Evolutionary conservation across 2,888 invertebrate genomes (phyloP), one percentile per base, ranked within the genome.

Genomic region (Sceliomorpha sp.): DNA sequence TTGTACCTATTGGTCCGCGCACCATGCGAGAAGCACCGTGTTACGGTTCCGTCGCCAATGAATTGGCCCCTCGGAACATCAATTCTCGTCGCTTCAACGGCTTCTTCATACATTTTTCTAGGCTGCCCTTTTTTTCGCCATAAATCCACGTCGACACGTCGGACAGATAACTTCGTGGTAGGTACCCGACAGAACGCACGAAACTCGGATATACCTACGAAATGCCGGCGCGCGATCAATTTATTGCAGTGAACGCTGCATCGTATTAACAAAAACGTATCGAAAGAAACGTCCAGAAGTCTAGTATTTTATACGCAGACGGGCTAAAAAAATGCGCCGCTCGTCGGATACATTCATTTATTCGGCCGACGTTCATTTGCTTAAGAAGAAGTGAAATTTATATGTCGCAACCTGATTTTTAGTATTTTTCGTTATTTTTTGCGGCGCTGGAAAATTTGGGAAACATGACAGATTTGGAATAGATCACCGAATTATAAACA

Each of bases 81-180:
- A 72, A 72, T 72, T 74, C 66, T 67, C 32, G 53, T 66, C 69
- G 69, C 17, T 36, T 48, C 62, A 39, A 59, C 50, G 40, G 58
- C 44, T 71, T 69, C 56, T 70, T 67, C 48, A 60, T 40, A 36
- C 60, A 56, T 73, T 74, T 73, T 74, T 73, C 59, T 56, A 29
- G 56, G 56, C 40, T 44, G 50, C 8, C 53, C 59, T 47, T 67
- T 72, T 72, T 63, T 68, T 69, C 70, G 48, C 53, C 72, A 73
- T 73, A 73, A 75, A 73, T 73, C 70, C 59, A 60, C 56, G 69
- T 69, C 70, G 69, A 64, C 67, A 36, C 62, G 53, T 15, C 42
- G 51, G 69, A 64, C 70, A 60, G 70, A 64, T 66, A 70, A 70
- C 64, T 64, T 40, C 37, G 64, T 64, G 70, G 69, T 69, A 58